Evolutionary conservation across 2,888 invertebrate species (phyloP).

Genomic region (Trypoxylon attenuatum): DNA sequence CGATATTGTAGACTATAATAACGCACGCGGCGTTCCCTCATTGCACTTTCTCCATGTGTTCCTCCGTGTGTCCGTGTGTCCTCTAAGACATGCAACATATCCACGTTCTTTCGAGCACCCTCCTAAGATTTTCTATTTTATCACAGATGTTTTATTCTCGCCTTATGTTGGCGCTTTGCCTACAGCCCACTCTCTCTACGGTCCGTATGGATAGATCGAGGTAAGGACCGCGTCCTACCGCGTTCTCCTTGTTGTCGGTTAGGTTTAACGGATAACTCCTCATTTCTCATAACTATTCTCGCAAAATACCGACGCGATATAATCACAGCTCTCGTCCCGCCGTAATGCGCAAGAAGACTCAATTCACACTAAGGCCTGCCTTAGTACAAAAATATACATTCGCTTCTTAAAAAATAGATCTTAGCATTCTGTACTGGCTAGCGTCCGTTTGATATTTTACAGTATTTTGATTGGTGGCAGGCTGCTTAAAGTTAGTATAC

Average conservation of each 20-base stretch:
- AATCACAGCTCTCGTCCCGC: constrained; percentile 56
- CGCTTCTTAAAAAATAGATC: constrained; percentile 74
- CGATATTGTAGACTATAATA: constrained; percentile 22
- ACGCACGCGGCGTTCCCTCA: constrained; percentile 19
- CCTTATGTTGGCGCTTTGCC: constrained; percentile 42
- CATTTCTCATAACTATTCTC: constrained; percentile 10
- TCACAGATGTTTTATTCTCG: constrained; percentile 67
- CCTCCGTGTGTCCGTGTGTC: constrained; percentile 14
- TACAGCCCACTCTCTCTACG: constrained; percentile 55
- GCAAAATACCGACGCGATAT: constrained; percentile 50
- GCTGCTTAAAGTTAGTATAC: constrained; percentile 60
- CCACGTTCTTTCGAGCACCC: constrained; percentile 57
- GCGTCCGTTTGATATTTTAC: constrained; percentile 66
- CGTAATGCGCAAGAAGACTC: constrained; percentile 55
- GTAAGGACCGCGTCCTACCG: constrained; percentile 28
- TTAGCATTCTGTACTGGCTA: constrained; percentile 68
- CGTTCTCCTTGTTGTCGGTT: constrained; percentile 13
- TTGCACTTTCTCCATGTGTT: neutral
- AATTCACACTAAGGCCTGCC: constrained; percentile 72
- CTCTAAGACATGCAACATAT: constrained; percentile 3
- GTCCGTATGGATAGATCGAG: constrained; percentile 15
- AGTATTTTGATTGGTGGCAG: constrained; percentile 67
- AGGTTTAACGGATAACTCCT: neutral
- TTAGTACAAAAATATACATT: constrained; percentile 75
- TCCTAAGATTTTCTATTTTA: constrained; percentile 62